These are phyloP conservation scores for Sebastes glaucus DNA, from an alignment of 2,797 vertebrate species.

Conservation along the genomic window DNA sequence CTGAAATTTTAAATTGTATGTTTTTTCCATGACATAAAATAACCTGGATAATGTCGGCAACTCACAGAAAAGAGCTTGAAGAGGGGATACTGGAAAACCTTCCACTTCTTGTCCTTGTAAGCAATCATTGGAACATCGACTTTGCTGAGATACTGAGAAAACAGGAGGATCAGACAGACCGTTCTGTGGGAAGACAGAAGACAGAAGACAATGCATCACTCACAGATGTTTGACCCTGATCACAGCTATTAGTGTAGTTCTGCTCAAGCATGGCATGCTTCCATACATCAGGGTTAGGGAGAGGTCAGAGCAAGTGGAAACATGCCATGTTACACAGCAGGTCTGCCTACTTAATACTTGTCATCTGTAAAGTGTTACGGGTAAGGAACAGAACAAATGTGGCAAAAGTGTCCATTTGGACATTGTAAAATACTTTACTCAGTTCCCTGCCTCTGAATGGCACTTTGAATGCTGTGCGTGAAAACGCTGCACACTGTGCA, in stretches of 20 bases:
- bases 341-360: neutral
- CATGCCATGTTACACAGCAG: conserved; percentile 11
- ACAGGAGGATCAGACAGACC: conserved; percentile 82
- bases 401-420: neutral
- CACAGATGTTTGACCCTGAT: neutral
- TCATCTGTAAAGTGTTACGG: neutral
- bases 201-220: conserved; percentile 9
- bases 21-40: neutral
- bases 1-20: neutral
- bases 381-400: neutral
- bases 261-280: neutral
- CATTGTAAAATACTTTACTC: neutral
- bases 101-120: conserved; percentile 85
- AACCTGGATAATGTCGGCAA: conserved; percentile 2
- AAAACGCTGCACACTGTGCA: neutral
- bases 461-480: neutral
- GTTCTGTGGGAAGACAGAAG: conserved; percentile 73
- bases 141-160: conserved; percentile 86
- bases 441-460: neutral
- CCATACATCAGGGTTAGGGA: neutral
- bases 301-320: conserved; percentile 3
- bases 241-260: neutral
- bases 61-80: conserved; percentile 88
- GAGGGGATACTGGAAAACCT: conserved; percentile 83
- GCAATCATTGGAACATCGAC: conserved; percentile 81